Conservation (phyloP, 2,888 invertebrate species). For the Callyntrura sp. region DNA sequence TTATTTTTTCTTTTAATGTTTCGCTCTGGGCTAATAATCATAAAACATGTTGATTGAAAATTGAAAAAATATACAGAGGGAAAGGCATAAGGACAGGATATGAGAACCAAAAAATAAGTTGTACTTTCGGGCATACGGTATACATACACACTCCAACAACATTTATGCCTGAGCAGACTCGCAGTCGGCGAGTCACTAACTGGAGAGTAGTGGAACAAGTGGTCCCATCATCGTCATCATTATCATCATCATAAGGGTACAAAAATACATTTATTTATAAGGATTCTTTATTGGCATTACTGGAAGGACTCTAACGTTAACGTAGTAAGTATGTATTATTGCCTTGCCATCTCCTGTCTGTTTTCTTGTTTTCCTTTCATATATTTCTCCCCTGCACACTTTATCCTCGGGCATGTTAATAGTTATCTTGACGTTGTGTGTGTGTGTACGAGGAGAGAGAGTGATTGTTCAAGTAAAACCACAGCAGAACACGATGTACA, state of each 20-base stretch:
- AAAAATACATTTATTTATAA: slow-evolving; percentile 13
- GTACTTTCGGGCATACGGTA: too few relatives aligned
- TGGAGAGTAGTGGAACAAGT: slow-evolving; percentile 40
- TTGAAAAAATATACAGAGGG: slow-evolving; percentile 66
- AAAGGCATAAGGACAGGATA: not conserved
- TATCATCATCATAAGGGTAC: too few relatives aligned
- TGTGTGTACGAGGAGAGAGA: not conserved
- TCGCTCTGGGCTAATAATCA: slow-evolving; percentile 73
- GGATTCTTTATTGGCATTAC: slow-evolving; percentile 65
- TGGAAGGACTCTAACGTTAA: too few relatives aligned
- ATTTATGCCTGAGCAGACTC: slow-evolving; percentile 34
- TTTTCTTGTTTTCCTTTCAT: slow-evolving; percentile 60
- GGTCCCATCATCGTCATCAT: slow-evolving; percentile 30
- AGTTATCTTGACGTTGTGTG: not conserved
- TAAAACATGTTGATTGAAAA: slow-evolving; percentile 76
- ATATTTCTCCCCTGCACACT: not conserved
- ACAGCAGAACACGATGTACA: slow-evolving; percentile 20
- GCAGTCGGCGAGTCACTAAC: not conserved
- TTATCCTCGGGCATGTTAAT: slow-evolving; percentile 52
- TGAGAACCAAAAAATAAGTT: not conserved
- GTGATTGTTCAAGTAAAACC: too few relatives aligned
- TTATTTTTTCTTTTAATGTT: slow-evolving; percentile 66
- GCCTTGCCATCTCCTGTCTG: slow-evolving; percentile 42
- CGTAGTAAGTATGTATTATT: slow-evolving; percentile 49
- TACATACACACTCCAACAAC: not conserved